A percentile compares a stretch with the other conserved stretches of the same genome.
Conservation (phyloP, 2,113 vertebrate species). For the Ochotona curzoniae region DNA sequence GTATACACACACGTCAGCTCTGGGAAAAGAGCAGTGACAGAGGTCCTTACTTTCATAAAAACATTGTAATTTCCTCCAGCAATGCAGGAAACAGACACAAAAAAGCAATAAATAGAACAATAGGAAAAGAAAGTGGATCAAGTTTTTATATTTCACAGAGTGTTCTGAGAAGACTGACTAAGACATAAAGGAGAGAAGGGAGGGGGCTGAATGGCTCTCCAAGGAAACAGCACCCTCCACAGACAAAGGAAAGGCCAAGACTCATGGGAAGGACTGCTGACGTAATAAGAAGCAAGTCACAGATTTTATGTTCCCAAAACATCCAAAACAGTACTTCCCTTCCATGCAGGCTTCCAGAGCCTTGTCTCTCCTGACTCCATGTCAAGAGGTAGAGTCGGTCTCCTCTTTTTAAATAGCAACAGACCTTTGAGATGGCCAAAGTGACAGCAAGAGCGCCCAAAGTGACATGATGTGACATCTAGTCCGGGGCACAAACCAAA, state of each 20-base stretch:
- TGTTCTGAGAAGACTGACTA: not conserved
- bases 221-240: not conserved
- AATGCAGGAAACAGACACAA: not conserved
- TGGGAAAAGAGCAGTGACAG: not conserved
- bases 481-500: not conserved
- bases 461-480: not conserved
- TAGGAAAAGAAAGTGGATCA: not conserved
- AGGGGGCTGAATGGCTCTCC: not conserved
- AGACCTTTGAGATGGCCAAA: not conserved
- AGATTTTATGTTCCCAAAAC: not conserved
- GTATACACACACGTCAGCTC: not conserved
- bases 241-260: not conserved
- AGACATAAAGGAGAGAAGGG: not conserved
- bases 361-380: not conserved
- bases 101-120: not conserved
- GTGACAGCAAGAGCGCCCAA: not conserved
- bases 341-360: not conserved
- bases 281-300: not conserved
- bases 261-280: not conserved
- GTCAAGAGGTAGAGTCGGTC: not conserved
- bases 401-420: not conserved
- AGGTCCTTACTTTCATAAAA: not conserved
- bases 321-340: not conserved
- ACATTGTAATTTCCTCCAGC: not conserved
- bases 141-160: not conserved